These are phyloP conservation scores for Crematogaster levior DNA, from an alignment of 2,888 invertebrate genomes.

Conservation along the genomic window DNA sequence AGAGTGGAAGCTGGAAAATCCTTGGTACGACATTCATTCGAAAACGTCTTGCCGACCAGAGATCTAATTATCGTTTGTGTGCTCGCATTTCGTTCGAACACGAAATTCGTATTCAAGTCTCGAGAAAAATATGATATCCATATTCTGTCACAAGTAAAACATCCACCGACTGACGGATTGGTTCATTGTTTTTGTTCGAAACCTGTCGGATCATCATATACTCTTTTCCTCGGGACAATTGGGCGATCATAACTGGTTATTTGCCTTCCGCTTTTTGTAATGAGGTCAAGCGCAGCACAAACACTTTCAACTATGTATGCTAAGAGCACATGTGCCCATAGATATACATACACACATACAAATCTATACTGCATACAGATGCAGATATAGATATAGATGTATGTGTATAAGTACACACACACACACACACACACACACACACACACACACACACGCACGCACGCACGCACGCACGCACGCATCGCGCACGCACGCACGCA, in stretches of 20 bases:
- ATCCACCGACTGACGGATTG: not conserved
- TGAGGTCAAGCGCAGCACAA: constrained; percentile 56
- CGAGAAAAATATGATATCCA: not conserved
- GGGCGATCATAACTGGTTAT: constrained; percentile 11
- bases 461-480: too few relatives aligned
- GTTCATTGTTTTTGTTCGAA: constrained; percentile 4
- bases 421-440: too few relatives aligned
- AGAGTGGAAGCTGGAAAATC: constrained; percentile 33
- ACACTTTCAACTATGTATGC: constrained; percentile 36
- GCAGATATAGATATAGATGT: too few relatives aligned
- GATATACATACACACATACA: not conserved
- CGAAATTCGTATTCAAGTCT: not conserved
- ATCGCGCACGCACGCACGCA: too few relatives aligned
- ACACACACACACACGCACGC: too few relatives aligned
- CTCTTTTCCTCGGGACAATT: not conserved
- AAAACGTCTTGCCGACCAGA: not conserved
- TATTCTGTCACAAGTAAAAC: not conserved
- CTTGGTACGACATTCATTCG: not conserved
- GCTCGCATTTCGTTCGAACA: not conserved
- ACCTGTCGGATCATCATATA: too few relatives aligned
- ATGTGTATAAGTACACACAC: too few relatives aligned
- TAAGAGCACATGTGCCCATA: not conserved
- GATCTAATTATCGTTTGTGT: too few relatives aligned
- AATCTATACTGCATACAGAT: too few relatives aligned
- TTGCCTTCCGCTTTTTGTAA: constrained; percentile 17